Evolutionary conservation across 2,797 vertebrate genomes (phyloP).

Genomic region (Moxostoma hubbsi): DNA sequence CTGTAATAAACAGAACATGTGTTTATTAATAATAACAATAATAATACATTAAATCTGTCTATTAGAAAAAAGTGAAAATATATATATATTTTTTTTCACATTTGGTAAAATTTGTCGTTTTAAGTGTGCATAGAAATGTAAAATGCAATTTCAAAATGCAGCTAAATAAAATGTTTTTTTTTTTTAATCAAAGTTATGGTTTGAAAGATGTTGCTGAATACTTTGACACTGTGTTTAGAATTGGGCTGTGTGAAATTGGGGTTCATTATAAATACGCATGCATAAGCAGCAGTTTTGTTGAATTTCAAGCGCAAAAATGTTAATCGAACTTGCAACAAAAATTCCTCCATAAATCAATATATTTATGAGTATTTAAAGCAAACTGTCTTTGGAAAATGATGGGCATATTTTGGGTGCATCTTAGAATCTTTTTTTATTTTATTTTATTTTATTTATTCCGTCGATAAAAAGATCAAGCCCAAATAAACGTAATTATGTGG

Average conservation of each 20-base stretch:
- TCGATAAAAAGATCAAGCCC: too few species aligned
- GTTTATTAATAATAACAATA: background rate
- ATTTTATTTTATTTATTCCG: too few species aligned
- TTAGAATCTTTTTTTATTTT: too few species aligned
- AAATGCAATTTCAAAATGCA: background rate
- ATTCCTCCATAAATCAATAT: background rate
- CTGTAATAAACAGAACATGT: constrained; percentile 70
- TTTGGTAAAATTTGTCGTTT: background rate
- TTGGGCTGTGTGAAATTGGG: background rate
- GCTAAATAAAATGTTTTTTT: too few species aligned
- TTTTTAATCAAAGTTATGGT: too few species aligned
- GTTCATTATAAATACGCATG: background rate
- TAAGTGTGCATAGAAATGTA: background rate
- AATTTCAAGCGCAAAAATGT: background rate
- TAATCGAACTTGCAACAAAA: too few species aligned
- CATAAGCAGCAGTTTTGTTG: background rate
- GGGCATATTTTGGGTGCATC: too few species aligned
- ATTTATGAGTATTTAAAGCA: background rate
- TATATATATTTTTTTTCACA: background rate
- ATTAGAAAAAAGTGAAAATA: too few species aligned
- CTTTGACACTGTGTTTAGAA: too few species aligned
- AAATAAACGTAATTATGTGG: too few species aligned
- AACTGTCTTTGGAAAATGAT: too few species aligned
- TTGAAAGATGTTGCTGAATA: too few species aligned
- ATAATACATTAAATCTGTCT: background rate